A percentile compares a stretch with the other conserved stretches of the same genome.
Conservation (phyloP, 2,113 vertebrate species). For the Neogale vison region DNA sequence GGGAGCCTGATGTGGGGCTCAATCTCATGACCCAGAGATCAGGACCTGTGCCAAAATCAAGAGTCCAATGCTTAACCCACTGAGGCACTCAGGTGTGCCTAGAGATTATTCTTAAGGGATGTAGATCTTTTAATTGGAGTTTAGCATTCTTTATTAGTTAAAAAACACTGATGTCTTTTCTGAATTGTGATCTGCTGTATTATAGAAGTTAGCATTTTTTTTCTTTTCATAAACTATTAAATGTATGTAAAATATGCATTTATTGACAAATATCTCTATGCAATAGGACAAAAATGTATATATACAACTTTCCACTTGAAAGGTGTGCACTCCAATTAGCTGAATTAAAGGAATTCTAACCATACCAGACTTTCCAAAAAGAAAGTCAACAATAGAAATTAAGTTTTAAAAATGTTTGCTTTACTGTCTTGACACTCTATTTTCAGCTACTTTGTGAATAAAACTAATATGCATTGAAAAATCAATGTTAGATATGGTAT, state of each 20-base stretch:
- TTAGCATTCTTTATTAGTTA: not conserved
- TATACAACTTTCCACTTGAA: slow-evolving; percentile 71
- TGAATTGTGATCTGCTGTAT: slow-evolving; percentile 1
- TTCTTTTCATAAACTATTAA: slow-evolving; percentile 9
- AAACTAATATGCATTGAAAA: slow-evolving; percentile 19
- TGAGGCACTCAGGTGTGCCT: not conserved
- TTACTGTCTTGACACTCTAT: slow-evolving; percentile 17
- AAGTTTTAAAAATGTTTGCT: slow-evolving; percentile 69
- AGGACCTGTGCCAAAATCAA: not conserved
- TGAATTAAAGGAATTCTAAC: slow-evolving; percentile 61
- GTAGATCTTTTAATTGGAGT: not conserved
- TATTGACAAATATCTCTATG: slow-evolving; percentile 74
- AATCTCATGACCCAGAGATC: not conserved
- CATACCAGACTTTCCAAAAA: slow-evolving; percentile 53
- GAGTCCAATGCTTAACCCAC: not conserved
- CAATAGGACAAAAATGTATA: slow-evolving; percentile 59
- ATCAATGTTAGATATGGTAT: not conserved
- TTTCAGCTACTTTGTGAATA: slow-evolving; percentile 20
- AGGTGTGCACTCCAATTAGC: slow-evolving; percentile 66
- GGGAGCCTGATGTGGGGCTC: not conserved
- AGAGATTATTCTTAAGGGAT: not conserved
- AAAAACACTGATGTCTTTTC: not conserved
- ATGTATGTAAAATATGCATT: slow-evolving; percentile 70
- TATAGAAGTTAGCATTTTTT: not conserved
- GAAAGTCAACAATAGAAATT: slow-evolving; percentile 41